Evolutionary conservation across 2,888 invertebrate genomes (phyloP).

Genomic region (Oscheius sp.): DNA sequence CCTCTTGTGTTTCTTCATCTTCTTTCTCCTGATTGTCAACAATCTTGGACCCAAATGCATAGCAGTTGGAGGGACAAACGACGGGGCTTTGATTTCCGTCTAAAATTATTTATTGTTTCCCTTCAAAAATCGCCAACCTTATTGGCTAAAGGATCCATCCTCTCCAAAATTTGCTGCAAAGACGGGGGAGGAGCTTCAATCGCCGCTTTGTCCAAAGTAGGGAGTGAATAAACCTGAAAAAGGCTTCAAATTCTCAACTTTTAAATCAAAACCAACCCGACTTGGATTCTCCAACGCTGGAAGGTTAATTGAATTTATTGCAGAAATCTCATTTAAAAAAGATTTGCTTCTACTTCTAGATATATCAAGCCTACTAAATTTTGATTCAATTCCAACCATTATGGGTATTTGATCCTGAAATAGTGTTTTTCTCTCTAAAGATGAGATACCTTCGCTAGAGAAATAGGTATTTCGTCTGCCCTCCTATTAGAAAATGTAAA

Average conservation of each 20-base stretch:
- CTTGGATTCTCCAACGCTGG: constrained; percentile 41
- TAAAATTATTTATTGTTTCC: constrained; percentile 5
- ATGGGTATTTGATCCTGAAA: constrained; percentile 38
- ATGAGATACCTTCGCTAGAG: too few species aligned
- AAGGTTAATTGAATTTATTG: constrained; percentile 28
- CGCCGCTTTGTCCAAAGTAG: constrained; percentile 47
- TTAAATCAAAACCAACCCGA: constrained; percentile 21
- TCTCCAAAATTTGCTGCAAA: constrained; percentile 47
- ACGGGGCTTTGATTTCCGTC: constrained; percentile 32
- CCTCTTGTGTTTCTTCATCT: constrained; percentile 68
- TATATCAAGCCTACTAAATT: constrained; percentile 3
- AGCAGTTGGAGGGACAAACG: constrained; percentile 24
- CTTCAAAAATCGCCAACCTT: constrained; percentile 30
- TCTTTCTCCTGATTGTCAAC: constrained; percentile 64
- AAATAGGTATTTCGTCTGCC: too few species aligned
- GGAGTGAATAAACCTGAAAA: constrained; percentile 54
- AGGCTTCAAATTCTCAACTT: not conserved
- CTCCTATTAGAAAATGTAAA: too few species aligned
- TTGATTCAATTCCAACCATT: constrained; percentile 34
- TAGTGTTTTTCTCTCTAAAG: too few species aligned
- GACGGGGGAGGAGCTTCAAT: constrained; percentile 45
- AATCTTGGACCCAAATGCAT: constrained; percentile 54
- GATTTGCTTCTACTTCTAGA: constrained; percentile 18
- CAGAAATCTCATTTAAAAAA: constrained; percentile 7
- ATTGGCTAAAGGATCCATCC: constrained; percentile 43